These are phyloP conservation scores for Acanthosepion lycidas DNA, from an alignment of 2,888 invertebrate genomes.

Conservation along the genomic window DNA sequence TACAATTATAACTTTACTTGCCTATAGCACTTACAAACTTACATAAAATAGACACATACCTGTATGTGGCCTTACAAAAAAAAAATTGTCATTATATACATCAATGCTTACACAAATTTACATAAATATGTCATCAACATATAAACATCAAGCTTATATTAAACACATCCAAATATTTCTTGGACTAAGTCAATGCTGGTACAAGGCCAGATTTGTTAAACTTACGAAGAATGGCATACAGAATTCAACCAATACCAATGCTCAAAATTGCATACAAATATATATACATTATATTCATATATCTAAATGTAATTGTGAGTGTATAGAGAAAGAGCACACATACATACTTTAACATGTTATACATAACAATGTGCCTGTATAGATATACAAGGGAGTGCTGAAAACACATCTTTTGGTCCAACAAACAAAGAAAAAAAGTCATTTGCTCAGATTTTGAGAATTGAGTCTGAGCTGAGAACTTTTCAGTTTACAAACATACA, in stretches of 20 bases:
- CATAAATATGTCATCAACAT: background rate
- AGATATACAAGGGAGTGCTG: too few species aligned
- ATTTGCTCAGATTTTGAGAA: too few species aligned
- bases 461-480: too few species aligned
- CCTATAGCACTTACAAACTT: background rate
- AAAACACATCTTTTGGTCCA: too few species aligned
- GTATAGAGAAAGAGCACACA: background rate
- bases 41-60: background rate
- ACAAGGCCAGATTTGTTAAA: too few species aligned
- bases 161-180: background rate
- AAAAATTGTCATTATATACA: background rate
- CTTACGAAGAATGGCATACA: too few species aligned
- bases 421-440: too few species aligned
- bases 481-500: too few species aligned
- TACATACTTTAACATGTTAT: background rate
- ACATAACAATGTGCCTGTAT: too few species aligned
- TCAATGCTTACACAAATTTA: background rate
- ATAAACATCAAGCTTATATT: background rate
- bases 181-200: background rate
- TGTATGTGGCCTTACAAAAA: background rate
- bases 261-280: background rate
- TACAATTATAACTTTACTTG: background rate
- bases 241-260: too few species aligned
- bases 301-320: background rate
- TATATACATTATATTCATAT: background rate